phyloP scores from a whole-genome alignment of 2,888 invertebrate genomes.

The Eupithecia vulgata region DNA sequence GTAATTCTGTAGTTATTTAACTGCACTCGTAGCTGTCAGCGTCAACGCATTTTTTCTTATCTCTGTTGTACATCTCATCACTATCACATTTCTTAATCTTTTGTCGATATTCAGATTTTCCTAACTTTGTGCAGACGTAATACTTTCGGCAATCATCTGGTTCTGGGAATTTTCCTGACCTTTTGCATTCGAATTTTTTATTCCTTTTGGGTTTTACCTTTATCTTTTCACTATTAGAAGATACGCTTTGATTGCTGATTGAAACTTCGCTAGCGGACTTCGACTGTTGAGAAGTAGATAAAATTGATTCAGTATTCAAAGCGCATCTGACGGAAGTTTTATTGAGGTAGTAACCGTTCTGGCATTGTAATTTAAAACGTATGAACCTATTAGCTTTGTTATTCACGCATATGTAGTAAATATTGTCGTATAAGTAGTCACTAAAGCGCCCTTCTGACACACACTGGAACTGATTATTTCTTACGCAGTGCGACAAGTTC shows the following conservation, averaged over 20 bases:
- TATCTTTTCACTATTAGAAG: constrained; percentile 30
- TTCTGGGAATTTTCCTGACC: constrained; percentile 52
- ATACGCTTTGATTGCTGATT: constrained; percentile 39
- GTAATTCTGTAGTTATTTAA: constrained; percentile 15
- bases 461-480: constrained; percentile 79
- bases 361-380: constrained; percentile 72
- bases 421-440: constrained; percentile 64
- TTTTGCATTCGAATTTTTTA: constrained; percentile 48
- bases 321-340: constrained; percentile 62
- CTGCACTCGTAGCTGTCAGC: constrained; percentile 64
- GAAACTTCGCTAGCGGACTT: constrained; percentile 42
- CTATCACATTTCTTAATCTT: constrained; percentile 71
- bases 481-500: constrained; percentile 75
- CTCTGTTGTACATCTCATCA: constrained; percentile 71
- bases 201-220: constrained; percentile 4
- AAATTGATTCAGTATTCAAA: constrained; percentile 43
- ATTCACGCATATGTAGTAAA: constrained; percentile 75
- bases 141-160: constrained; percentile 72
- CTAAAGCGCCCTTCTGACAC: constrained; percentile 69
- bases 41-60: constrained; percentile 66
- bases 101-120: constrained; percentile 57
- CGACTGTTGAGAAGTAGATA: constrained; percentile 39
- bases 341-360: constrained; percentile 64
- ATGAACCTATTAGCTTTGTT: constrained; percentile 54
- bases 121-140: constrained; percentile 69